These are phyloP conservation scores for Speoplatyrhinus poulsoni DNA, from an alignment of 2,113 vertebrate genomes.

Conservation along the genomic window DNA sequence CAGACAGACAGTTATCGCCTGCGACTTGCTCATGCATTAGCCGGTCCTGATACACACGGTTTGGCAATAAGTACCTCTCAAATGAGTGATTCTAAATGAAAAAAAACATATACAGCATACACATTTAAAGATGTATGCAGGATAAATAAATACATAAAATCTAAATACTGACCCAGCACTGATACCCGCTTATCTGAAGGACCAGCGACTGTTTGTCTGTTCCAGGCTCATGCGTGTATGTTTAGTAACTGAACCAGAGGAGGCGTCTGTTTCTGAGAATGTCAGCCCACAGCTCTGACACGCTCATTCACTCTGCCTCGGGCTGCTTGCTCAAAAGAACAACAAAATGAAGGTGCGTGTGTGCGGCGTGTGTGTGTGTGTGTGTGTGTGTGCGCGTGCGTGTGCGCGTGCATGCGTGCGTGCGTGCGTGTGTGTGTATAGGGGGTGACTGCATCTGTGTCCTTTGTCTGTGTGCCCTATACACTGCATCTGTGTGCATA, in stretches of 20 bases:
- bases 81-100: too few relatives aligned
- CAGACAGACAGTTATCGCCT: too few relatives aligned
- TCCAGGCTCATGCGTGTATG: constrained; percentile 8
- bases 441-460: constrained; percentile 36
- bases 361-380: constrained; percentile 26
- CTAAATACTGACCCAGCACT: too few relatives aligned
- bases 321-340: constrained; percentile 60
- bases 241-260: constrained; percentile 36
- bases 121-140: too few relatives aligned
- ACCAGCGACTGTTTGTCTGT: neutral
- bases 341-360: constrained; percentile 57
- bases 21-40: too few relatives aligned
- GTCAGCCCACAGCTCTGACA: constrained; percentile 54
- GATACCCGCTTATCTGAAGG: too few relatives aligned
- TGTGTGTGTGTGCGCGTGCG: neutral
- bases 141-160: too few relatives aligned
- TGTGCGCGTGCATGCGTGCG: neutral
- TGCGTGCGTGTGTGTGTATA: too few relatives aligned
- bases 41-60: too few relatives aligned
- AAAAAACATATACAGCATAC: too few relatives aligned
- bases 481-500: constrained; percentile 46
- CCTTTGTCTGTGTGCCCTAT: constrained; percentile 56
- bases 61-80: too few relatives aligned
- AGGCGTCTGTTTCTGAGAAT: constrained; percentile 51
- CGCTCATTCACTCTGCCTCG: constrained; percentile 49